phyloP scores from a whole-genome alignment of 2,888 invertebrate species.

The Brenthis daphne region DNA sequence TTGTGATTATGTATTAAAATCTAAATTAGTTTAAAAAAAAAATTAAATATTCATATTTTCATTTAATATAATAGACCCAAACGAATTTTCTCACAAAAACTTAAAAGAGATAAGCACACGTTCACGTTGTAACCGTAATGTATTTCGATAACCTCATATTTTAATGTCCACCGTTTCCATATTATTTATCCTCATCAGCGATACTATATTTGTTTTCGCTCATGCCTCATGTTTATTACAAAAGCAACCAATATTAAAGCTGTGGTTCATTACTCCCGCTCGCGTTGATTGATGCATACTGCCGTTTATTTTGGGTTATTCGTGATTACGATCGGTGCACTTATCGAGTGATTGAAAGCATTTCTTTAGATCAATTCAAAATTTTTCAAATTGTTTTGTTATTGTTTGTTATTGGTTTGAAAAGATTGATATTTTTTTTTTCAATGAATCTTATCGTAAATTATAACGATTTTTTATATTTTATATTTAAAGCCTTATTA shows the following conservation, averaged over 20 bases:
- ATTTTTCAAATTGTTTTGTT: neutral
- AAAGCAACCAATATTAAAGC: conserved; percentile 36
- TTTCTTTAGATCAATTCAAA: conserved; percentile 13
- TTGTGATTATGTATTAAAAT: too few species aligned
- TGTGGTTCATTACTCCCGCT: conserved; percentile 36
- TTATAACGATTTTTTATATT: neutral
- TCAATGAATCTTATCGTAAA: too few species aligned
- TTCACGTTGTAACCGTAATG: conserved; percentile 3
- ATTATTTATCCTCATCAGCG: conserved; percentile 22
- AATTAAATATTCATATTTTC: too few species aligned
- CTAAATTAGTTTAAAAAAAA: too few species aligned
- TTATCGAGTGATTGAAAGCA: conserved; percentile 26
- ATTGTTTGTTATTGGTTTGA: neutral
- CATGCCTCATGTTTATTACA: conserved; percentile 32
- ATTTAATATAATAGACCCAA: neutral
- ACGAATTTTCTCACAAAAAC: neutral
- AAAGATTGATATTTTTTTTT: neutral
- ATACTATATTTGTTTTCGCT: conserved; percentile 30
- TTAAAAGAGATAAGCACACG: conserved; percentile 12
- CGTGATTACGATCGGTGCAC: conserved; percentile 15
- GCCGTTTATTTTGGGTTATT: conserved; percentile 38
- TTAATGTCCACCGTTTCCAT: conserved; percentile 10
- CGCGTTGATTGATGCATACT: conserved; percentile 40
- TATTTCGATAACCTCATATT: conserved; percentile 10
- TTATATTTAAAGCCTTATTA: too few species aligned